A percentile compares a stretch with the other conserved stretches of the same genome.
phyloP scores from a whole-genome alignment of 2,888 invertebrate species.

The Pterostichus madidus region DNA sequence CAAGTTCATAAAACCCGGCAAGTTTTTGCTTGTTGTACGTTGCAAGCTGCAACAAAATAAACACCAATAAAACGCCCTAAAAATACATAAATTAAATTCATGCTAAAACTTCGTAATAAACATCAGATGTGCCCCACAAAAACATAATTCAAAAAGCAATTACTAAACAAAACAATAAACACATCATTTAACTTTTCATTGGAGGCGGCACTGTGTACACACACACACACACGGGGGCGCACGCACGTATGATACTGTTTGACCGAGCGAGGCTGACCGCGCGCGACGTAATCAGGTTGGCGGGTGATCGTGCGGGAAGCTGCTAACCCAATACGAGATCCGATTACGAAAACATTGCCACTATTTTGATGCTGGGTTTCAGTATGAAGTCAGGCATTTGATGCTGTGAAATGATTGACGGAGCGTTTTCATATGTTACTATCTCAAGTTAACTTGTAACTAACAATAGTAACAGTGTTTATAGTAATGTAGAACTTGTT shows the following conservation, averaged over 20 bases:
- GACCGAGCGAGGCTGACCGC: conserved; percentile 3
- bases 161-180: conserved; percentile 49
- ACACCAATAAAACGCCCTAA: conserved; percentile 46
- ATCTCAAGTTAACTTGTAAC: no score
- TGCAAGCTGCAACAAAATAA: conserved; percentile 43
- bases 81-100: conserved; percentile 47
- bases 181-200: conserved; percentile 48
- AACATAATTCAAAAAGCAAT: conserved; percentile 49
- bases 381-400: neutral
- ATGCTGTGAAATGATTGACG: neutral
- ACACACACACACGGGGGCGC: neutral
- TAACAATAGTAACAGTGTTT: no score
- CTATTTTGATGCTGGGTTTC: conserved; percentile 9
- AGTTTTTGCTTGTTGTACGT: neutral
- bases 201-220: conserved; percentile 2
- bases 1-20: conserved; percentile 2
- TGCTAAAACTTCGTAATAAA: conserved; percentile 42
- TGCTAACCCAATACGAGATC: conserved; percentile 44
- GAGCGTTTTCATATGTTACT: neutral
- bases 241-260: neutral
- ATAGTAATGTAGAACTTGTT: no score
- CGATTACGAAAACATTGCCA: conserved; percentile 44
- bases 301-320: conserved; percentile 20
- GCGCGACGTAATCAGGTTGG: conserved; percentile 23
- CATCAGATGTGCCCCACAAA: conserved; percentile 48